These are phyloP conservation scores for Sminthurides aquaticus DNA, from an alignment of 2,888 invertebrate genomes.

Conservation along the genomic window DNA sequence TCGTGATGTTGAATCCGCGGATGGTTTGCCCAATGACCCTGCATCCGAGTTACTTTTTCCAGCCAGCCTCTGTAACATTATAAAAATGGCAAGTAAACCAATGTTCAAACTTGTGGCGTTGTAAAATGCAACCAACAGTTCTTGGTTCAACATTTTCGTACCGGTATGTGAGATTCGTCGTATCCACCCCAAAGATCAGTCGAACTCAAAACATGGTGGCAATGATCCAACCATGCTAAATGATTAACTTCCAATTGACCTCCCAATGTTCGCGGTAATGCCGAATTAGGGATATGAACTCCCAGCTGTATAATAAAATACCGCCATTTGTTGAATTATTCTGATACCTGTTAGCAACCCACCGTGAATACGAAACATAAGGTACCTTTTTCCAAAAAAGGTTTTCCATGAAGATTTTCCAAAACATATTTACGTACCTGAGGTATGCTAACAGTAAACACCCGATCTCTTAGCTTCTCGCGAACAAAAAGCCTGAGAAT, in stretches of 20 bases:
- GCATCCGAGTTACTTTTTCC: conserved; percentile 23
- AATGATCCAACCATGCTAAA: conserved; percentile 72
- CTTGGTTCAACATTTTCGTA: no score
- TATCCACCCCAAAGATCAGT: conserved; percentile 42
- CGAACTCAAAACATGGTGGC: conserved; percentile 48
- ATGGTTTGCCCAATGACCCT: conserved; percentile 32
- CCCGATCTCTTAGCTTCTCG: conserved; percentile 89
- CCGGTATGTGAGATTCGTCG: conserved; percentile 30
- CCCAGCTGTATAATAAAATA: conserved; percentile 53
- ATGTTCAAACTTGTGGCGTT: no score
- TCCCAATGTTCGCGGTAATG: conserved; percentile 81
- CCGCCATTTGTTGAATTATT: neutral
- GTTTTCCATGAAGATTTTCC: neutral
- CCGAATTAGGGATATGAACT: conserved; percentile 79
- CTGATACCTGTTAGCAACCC: no score
- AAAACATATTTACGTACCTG: conserved; percentile 57
- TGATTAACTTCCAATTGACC: conserved; percentile 81
- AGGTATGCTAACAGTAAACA: conserved; percentile 86
- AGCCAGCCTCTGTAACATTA: conserved; percentile 27
- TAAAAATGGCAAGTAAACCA: no score
- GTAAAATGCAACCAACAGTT: no score
- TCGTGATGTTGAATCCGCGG: conserved; percentile 9
- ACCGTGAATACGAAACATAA: no score
- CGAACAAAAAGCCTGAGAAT: conserved; percentile 88
- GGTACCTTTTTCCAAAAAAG: no score